Base-by-base conservation (phyloP, 2,888 invertebrate species). In the Meandrusa payeni region DNA sequence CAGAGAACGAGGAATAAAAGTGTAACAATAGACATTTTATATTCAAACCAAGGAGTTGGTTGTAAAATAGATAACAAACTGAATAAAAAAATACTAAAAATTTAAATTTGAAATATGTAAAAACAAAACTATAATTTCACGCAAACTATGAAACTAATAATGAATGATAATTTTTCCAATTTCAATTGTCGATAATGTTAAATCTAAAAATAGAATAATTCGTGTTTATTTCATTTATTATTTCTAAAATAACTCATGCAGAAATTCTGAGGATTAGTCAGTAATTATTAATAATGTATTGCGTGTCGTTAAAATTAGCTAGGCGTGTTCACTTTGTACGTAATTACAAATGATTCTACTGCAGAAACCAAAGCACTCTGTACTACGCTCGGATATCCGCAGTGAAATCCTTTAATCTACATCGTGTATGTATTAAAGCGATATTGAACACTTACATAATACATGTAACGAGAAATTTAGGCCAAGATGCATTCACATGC, bases 401-500 rank as follows among this genome's bases (percentile, higher is more conserved):
- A 43, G 26, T 38, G 20, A 33, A 17, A 22, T 24, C 5, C 26
- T 39, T 27, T 20, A 7, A 5, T 27, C 32, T 38, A 44, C 32
- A 32, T 38, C 13, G 32, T 38, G 24, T 36, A 43, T 11, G 24
- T 42, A 9, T 26, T 31, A 26, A 39, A 44, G 38, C 38, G 7
- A 11, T 33, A 39, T 33, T 32, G 23, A 31, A 22, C 26, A 22
- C 32, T 44, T 44, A 44, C 32, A 39, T 44, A 44, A 44, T 20
- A 26, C 9, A 39, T 33, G 27, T 38, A 27, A 38, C n/a, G 27
- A 15, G 22, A 38, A 43, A 28, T 32, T 22, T 33, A 28, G 44
- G 44, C 32, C 32, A 32, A 38, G 37, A 44, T 44, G 38, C 38
- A 27, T 33, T 38, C 11, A 22, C 44, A 33, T 39, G 38, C 44